phyloP scores from a whole-genome alignment of 2,113 vertebrate species.

The Oostethus manadensis region DNA sequence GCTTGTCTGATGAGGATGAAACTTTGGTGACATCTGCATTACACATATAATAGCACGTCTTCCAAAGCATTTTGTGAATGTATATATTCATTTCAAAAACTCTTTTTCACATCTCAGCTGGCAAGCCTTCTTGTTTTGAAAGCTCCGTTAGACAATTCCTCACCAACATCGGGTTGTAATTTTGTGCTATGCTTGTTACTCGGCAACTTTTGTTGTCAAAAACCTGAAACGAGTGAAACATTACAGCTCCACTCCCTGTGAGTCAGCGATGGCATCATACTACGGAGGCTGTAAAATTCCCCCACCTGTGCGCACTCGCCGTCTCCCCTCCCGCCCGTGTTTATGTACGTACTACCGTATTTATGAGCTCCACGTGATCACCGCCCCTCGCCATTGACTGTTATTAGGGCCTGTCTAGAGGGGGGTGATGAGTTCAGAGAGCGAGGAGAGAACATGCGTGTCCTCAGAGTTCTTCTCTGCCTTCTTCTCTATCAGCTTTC shows the following conservation, averaged over 20 bases:
- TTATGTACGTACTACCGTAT: conserved; percentile 1
- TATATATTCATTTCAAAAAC: too few species aligned
- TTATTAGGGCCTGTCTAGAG: conserved; percentile 7
- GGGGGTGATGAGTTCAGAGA: conserved; percentile 4
- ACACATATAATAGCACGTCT: too few species aligned
- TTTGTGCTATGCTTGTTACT: too few species aligned
- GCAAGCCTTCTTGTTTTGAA: too few species aligned
- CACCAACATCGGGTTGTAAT: too few species aligned
- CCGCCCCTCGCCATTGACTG: conserved; percentile 1
- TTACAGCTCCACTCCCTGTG: neutral
- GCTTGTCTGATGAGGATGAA: too few species aligned
- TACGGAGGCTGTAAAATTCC: neutral
- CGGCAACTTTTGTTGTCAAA: neutral
- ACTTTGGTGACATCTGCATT: too few species aligned
- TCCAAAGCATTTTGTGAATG: too few species aligned
- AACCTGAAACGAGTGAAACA: neutral
- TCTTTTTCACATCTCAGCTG: too few species aligned
- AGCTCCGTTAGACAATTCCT: too few species aligned
- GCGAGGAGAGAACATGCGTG: conserved; percentile 46
- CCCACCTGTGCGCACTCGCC: neutral
- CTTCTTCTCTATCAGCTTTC: conserved; percentile 55
- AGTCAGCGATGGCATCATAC: conserved; percentile 5
- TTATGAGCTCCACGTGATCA: conserved; percentile 7
- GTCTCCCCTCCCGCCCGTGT: neutral
- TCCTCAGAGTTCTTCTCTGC: conserved; percentile 4